Evolutionary conservation across 1,140 invertebrate species (phyloP).

Genomic region (Bradynema listronoti): DNA sequence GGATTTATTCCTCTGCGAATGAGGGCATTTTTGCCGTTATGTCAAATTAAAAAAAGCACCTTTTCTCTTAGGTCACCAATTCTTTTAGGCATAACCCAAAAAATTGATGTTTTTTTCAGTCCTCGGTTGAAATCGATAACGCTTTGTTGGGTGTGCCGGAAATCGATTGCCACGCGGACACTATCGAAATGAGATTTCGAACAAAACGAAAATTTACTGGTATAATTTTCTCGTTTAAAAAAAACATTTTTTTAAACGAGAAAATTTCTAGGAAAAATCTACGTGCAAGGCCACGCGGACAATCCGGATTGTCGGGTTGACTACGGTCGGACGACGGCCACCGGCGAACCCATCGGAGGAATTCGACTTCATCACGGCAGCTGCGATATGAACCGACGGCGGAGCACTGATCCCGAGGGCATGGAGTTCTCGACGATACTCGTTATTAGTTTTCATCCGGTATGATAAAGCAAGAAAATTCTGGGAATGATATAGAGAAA

Average conservation of each 20-base stretch:
- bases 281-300: constrained; percentile 55
- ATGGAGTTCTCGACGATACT: constrained; percentile 57
- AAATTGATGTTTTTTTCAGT: no score
- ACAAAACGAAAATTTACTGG: constrained; percentile 51
- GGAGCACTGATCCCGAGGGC: constrained; percentile 43
- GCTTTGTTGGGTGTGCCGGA: constrained; percentile 45
- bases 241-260: constrained; percentile 1
- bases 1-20: no score
- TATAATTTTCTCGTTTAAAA: constrained; percentile 11
- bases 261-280: constrained; percentile 42
- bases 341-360: constrained; percentile 43
- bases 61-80: no score
- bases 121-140: constrained; percentile 42
- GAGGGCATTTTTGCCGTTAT: no score
- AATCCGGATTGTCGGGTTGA: constrained; percentile 56
- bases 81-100: no score
- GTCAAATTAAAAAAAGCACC: no score
- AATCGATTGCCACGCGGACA: constrained; percentile 53
- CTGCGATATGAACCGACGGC: constrained; percentile 56
- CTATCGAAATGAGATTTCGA: constrained; percentile 55
- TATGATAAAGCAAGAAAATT: constrained; percentile 9
- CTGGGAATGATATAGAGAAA: neutral
- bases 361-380: constrained; percentile 52
- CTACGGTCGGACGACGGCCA: constrained; percentile 39
- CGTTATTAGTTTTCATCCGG: constrained; percentile 55